A percentile compares a stretch with the other conserved stretches of the same genome.
Evolutionary conservation across 2,888 invertebrate species (phyloP).

Genomic region (Heliothis peltigera): DNA sequence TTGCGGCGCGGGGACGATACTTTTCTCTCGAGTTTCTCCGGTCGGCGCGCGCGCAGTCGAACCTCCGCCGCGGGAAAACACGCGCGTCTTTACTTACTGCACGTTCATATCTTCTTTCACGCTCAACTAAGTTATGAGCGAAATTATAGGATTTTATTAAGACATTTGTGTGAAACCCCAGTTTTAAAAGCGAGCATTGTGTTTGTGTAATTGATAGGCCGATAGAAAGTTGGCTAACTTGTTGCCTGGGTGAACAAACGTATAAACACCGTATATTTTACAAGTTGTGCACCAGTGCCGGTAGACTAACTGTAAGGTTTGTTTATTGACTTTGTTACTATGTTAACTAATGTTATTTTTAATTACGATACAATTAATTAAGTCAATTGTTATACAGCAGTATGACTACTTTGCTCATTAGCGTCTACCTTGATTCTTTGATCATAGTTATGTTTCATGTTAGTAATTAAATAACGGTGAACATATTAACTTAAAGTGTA

Average conservation of each 20-base stretch:
- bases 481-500: no score
- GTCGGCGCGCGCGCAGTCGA: slow-evolving; percentile 78
- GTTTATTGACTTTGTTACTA: slow-evolving; percentile 57
- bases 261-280: slow-evolving; percentile 66
- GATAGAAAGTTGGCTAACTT: slow-evolving; percentile 75
- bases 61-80: slow-evolving; percentile 72
- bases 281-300: slow-evolving; percentile 70
- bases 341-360: slow-evolving; percentile 9
- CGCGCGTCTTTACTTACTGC: slow-evolving; percentile 70
- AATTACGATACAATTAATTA: background rate
- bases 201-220: slow-evolving; percentile 71
- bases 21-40: slow-evolving; percentile 87
- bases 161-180: slow-evolving; percentile 66
- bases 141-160: slow-evolving; percentile 61
- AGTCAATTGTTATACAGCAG: no score
- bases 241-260: slow-evolving; percentile 71
- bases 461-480: no score
- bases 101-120: slow-evolving; percentile 39
- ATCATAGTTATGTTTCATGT: no score
- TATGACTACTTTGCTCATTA: no score
- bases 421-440: no score
- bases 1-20: slow-evolving; percentile 76
- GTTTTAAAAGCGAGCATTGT: slow-evolving; percentile 66
- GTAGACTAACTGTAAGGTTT: slow-evolving; percentile 83
- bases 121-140: slow-evolving; percentile 59